A percentile compares a stretch with the other conserved stretches of the same genome.
Evolutionary conservation across 2,888 invertebrate genomes (phyloP).

Genomic region (Harpagoxenus sublaevis): DNA sequence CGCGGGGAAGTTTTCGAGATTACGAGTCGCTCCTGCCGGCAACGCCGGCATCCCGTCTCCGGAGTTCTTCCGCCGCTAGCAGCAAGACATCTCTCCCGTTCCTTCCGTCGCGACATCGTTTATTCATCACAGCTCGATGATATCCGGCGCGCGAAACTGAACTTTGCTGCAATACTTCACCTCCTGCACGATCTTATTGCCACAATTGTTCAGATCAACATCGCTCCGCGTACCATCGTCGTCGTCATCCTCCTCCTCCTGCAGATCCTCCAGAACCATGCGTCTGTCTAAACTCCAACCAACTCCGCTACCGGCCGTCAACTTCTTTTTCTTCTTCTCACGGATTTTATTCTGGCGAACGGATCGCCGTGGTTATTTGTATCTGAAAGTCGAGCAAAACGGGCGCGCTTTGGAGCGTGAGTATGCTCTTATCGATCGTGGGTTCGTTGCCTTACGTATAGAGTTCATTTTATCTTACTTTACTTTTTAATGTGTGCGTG

Average conservation of each 20-base stretch:
- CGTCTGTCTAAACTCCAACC: constrained; percentile 69
- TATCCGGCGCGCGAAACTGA: constrained; percentile 81
- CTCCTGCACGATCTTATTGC: constrained; percentile 76
- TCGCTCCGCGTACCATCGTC: constrained; percentile 48
- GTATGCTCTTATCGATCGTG: constrained; percentile 49
- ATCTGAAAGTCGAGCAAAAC: constrained; percentile 72
- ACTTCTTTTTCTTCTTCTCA: constrained; percentile 64
- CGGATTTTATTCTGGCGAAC: constrained; percentile 79
- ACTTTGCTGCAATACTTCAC: constrained; percentile 80
- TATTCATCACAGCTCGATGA: constrained; percentile 79
- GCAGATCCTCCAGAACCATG: constrained; percentile 77
- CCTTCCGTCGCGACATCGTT: constrained; percentile 14
- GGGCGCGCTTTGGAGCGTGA: constrained; percentile 41
- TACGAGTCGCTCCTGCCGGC: neutral
- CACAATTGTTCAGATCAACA: constrained; percentile 41
- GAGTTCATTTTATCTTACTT: constrained; percentile 8
- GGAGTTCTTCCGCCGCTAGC: neutral
- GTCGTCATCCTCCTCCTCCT: constrained; percentile 79
- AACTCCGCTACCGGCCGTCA: neutral
- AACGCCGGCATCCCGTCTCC: neutral
- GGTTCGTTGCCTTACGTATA: constrained; percentile 6
- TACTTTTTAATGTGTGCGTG: neutral
- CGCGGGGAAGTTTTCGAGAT: constrained; percentile 35
- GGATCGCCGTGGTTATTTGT: constrained; percentile 84
- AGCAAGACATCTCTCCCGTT: neutral